Conservation (phyloP, 2,888 invertebrate species). For the Anoncus sp. region DNA sequence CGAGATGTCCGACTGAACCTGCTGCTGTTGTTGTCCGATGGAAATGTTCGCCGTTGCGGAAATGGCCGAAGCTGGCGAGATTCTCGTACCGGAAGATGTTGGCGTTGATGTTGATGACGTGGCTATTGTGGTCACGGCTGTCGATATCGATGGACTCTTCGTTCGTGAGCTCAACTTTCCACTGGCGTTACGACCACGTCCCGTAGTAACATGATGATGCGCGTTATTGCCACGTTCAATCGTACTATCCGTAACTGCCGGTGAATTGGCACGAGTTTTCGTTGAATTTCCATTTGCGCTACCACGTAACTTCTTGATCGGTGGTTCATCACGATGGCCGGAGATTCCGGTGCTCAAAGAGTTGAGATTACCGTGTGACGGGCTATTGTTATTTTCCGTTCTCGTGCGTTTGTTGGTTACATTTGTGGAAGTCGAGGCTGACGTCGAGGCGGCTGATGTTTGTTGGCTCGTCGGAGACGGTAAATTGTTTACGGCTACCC, state of each 20-base stretch:
- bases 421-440: slow-evolving; percentile 58
- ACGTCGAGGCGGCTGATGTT: slow-evolving; percentile 71
- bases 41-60: slow-evolving; percentile 51
- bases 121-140: slow-evolving; percentile 30
- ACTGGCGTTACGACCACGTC: slow-evolving; percentile 51
- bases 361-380: slow-evolving; percentile 81
- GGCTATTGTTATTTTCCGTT: slow-evolving; percentile 82
- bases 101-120: slow-evolving; percentile 31
- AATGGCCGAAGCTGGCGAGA: slow-evolving; percentile 17
- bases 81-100: slow-evolving; percentile 31
- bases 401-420: slow-evolving; percentile 78
- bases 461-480: slow-evolving; percentile 75
- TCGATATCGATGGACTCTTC: slow-evolving; percentile 62
- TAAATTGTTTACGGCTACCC: slow-evolving; percentile 79
- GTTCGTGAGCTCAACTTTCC: slow-evolving; percentile 60
- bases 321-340: slow-evolving; percentile 74
- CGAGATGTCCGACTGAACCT: slow-evolving; percentile 55
- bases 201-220: slow-evolving; percentile 53
- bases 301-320: slow-evolving; percentile 79
- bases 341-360: slow-evolving; percentile 70
- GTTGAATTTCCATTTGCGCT: slow-evolving; percentile 64
- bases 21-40: slow-evolving; percentile 40
- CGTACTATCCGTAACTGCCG: slow-evolving; percentile 50
- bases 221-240: slow-evolving; percentile 41
- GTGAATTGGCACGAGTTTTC: slow-evolving; percentile 55